These are phyloP conservation scores for Neodiprion pinetum DNA, from an alignment of 1,140 invertebrate species.

Conservation along the genomic window DNA sequence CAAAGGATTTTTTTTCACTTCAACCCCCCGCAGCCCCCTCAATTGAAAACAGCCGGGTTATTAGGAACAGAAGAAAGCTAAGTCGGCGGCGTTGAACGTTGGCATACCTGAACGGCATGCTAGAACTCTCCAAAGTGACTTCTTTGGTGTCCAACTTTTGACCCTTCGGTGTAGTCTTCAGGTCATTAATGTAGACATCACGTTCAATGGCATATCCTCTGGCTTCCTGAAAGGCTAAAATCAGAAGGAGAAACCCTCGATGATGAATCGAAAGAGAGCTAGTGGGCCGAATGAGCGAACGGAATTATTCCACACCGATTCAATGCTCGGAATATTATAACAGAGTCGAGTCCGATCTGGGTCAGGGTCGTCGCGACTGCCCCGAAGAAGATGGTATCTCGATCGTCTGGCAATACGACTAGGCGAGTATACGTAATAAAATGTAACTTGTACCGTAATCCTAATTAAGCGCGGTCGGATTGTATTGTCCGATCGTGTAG, in stretches of 20 bases:
- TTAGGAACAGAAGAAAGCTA: too few relatives aligned
- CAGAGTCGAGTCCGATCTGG: neutral
- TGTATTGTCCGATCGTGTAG: slow-evolving; percentile 13
- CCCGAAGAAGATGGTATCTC: slow-evolving; percentile 8
- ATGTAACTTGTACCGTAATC: slow-evolving; percentile 5
- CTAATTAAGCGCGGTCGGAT: slow-evolving; percentile 2
- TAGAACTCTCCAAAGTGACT: neutral
- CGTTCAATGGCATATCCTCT: slow-evolving; percentile 69
- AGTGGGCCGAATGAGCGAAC: neutral
- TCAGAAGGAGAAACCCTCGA: slow-evolving; percentile 32
- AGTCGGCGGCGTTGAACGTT: neutral
- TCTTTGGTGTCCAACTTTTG: slow-evolving; percentile 34
- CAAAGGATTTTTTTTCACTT: too few relatives aligned
- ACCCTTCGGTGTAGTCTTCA: slow-evolving; percentile 23
- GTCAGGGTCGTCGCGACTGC: slow-evolving; percentile 1
- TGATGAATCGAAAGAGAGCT: neutral
- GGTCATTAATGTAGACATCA: slow-evolving; percentile 54
- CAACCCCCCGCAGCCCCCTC: too few relatives aligned
- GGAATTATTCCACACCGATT: too few relatives aligned
- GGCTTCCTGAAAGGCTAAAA: slow-evolving; percentile 66
- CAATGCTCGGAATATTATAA: neutral
- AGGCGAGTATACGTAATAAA: slow-evolving; percentile 3
- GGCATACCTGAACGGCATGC: neutral
- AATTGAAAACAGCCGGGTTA: too few relatives aligned
- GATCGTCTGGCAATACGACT: neutral